Base-by-base conservation (phyloP, 2,797 vertebrate genomes). In the Pygocentrus nattereri region DNA sequence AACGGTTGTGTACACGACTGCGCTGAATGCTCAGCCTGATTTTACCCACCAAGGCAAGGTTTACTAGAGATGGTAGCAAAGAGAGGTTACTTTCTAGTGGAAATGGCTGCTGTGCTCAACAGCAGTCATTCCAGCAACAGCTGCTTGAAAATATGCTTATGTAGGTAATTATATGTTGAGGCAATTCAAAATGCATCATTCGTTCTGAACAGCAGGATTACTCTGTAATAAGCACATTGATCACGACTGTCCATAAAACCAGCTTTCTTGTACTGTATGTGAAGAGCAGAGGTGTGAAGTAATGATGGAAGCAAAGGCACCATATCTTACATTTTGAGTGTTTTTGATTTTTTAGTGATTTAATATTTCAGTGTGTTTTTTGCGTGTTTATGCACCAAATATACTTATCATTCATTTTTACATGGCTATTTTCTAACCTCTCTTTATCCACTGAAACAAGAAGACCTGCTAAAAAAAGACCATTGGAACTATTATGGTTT, bases 11-110 rank as follows among this genome's bases (percentile, higher is more conserved):
- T 82, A 56, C 56, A 11, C 11, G 23, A 64, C 52, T 56, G 27
- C 7, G 68, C 58, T 56, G 25, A 70, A 64, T 71, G 70, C 73
- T 71, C 30, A 49, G 50, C 49, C 70, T 65, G 38, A 79, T 76
- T 34, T 79, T 23, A 67, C 21, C 54, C 61, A 41, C 71, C 27
- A 79, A 68, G 27, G 16, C 52, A 62, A 69, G 65, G 47, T 81
- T 79, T 84, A 70, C 76, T 30, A 74, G 59, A 56, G 30, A 50
- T 44, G 41, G 41, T 19, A 62, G 65, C 67, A 77, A 73, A 73
- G 49, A 52, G 49, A 58, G 41, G 69, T 72, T 84, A 8, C 23
- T 30, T 50, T 30, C 13, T 27, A 47, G 21, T 16, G 19, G 68
- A 4, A 31, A 34, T 16, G 8, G 25, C 23, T 30, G 23, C 25